phyloP scores from a whole-genome alignment of 1,140 invertebrate species.

The Linepithema humile region DNA sequence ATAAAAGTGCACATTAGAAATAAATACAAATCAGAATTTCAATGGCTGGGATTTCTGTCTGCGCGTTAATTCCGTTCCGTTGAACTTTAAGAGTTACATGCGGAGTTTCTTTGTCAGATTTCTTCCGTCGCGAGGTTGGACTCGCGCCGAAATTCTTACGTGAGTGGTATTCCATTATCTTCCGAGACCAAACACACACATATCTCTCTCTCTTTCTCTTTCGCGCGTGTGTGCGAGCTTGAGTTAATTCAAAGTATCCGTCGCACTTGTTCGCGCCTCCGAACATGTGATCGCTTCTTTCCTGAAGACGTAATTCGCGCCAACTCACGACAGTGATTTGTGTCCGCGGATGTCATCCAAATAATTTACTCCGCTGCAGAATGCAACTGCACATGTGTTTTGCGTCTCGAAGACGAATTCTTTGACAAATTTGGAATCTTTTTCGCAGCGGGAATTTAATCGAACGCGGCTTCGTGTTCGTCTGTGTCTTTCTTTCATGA shows the following conservation, averaged over 20 bases:
- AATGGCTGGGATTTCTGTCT: too few relatives aligned
- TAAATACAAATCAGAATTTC: too few relatives aligned
- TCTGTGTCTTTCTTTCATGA: constrained; percentile 5
- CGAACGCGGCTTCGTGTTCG: neutral
- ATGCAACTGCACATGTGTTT: neutral
- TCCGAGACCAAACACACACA: constrained; percentile 36
- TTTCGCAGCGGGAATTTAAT: neutral
- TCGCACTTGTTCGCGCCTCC: constrained; percentile 15
- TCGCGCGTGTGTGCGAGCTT: neutral
- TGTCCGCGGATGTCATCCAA: neutral
- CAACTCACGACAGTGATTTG: constrained; percentile 32
- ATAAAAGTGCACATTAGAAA: too few relatives aligned
- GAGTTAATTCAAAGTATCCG: constrained; percentile 49
- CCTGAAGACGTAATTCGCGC: neutral
- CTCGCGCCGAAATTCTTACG: constrained; percentile 19
- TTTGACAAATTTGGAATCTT: neutral
- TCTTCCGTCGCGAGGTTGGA: neutral
- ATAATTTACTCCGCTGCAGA: constrained; percentile 28
- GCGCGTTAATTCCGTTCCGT: too few relatives aligned
- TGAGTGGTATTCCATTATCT: constrained; percentile 38
- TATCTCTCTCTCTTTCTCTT: neutral
- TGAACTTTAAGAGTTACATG: neutral
- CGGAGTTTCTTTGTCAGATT: neutral
- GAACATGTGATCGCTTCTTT: neutral
- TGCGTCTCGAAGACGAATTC: neutral